A percentile compares a stretch with the other conserved stretches of the same genome.
Conservation (phyloP, 2,888 invertebrate genomes). For the Tipula vernalis region DNA sequence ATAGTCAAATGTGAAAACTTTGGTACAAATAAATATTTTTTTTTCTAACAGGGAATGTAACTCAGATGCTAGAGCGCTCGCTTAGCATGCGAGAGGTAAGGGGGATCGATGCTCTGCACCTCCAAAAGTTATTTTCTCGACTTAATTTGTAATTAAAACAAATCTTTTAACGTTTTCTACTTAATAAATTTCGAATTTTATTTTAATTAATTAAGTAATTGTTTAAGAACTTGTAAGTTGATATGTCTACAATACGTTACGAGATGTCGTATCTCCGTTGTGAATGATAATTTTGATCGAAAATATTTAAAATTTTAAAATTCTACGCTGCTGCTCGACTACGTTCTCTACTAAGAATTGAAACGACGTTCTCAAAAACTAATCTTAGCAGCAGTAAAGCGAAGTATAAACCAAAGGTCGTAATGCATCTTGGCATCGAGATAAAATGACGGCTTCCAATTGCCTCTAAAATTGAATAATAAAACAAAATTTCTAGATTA, state of each 20-base stretch:
- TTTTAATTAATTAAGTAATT: not conserved
- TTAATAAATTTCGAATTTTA: not conserved
- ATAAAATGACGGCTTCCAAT: not conserved
- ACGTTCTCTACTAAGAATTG: not conserved
- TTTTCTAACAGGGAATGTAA: not conserved
- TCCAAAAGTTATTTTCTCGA: not conserved
- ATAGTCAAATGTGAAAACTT: no score
- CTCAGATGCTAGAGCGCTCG: slow-evolving; percentile 13
- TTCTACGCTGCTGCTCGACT: not conserved
- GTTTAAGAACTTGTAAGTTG: not conserved
- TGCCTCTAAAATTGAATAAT: not conserved
- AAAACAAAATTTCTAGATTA: not conserved
- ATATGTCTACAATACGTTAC: not conserved
- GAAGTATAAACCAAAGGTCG: not conserved
- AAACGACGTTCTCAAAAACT: not conserved
- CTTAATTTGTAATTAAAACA: not conserved
- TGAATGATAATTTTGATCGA: not conserved
- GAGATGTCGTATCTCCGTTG: not conserved
- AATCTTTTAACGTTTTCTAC: not conserved
- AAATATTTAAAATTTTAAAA: not conserved
- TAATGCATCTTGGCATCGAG: not conserved
- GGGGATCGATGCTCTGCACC: slow-evolving; percentile 11
- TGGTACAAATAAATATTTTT: no score
- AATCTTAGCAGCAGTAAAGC: not conserved
- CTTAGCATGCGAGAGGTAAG: slow-evolving; percentile 11